Conservation (phyloP, 2,797 vertebrate species). For the Darevskia nairensis region DNA sequence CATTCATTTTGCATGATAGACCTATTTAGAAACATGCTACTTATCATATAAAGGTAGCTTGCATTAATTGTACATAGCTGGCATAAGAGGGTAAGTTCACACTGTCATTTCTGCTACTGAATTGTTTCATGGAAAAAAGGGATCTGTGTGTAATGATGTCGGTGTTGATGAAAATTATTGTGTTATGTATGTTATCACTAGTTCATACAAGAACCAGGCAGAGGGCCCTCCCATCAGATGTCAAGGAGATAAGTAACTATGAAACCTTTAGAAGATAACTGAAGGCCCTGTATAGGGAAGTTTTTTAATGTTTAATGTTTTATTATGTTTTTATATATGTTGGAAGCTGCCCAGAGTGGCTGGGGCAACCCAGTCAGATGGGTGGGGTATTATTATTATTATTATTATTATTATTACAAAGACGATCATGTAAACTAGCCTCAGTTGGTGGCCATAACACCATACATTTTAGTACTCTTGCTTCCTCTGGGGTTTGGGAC, state of each 20-base stretch:
- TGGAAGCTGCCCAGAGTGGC: no score
- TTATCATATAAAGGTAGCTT: not conserved
- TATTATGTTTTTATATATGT: no score
- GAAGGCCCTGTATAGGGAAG: no score
- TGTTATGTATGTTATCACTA: no score
- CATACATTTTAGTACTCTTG: not conserved
- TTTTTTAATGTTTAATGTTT: no score
- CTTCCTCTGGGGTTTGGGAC: not conserved
- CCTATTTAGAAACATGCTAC: not conserved
- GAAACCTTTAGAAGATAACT: no score
- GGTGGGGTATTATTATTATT: no score
- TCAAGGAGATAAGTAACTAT: no score
- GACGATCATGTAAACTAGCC: not conserved
- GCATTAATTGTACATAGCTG: not conserved
- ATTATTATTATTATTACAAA: no score
- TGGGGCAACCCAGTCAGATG: no score
- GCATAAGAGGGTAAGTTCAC: not conserved
- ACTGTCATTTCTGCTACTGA: not conserved
- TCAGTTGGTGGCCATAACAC: not conserved
- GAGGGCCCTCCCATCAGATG: no score
- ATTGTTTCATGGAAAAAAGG: not conserved
- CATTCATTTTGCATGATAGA: slow-evolving; percentile 12
- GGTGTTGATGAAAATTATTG: not conserved
- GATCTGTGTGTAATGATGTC: not conserved
- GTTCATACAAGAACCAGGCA: no score